A percentile compares a stretch with the other conserved stretches of the same genome.
Evolutionary conservation across 2,888 invertebrate genomes (phyloP).

Genomic region (Philereme transversata): DNA sequence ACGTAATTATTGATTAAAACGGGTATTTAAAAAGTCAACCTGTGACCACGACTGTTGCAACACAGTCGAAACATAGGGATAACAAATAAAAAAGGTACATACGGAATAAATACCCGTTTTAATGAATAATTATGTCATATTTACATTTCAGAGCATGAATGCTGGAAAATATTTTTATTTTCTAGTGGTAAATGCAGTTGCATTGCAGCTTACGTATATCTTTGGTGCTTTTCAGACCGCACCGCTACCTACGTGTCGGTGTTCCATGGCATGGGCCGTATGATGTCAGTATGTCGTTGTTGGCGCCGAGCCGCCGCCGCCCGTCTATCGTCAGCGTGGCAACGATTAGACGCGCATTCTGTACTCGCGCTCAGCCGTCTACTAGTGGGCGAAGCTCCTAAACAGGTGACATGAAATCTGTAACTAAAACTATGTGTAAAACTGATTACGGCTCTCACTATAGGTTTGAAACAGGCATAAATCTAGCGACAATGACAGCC

Average conservation of each 20-base stretch:
- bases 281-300: constrained; percentile 46
- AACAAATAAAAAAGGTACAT: too few species aligned
- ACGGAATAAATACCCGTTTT: too few species aligned
- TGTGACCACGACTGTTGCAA: too few species aligned
- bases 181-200: neutral
- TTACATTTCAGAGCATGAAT: too few species aligned
- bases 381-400: constrained; percentile 48
- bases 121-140: too few species aligned
- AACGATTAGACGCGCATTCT: constrained; percentile 44
- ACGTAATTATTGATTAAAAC: too few species aligned
- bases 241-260: constrained; percentile 58
- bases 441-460: too few species aligned
- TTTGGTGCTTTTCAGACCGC: constrained; percentile 46
- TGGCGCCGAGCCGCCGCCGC: constrained; percentile 62
- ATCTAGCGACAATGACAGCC: too few species aligned
- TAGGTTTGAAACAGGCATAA: too few species aligned
- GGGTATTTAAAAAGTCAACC: too few species aligned
- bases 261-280: constrained; percentile 60
- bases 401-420: constrained; percentile 4
- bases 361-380: constrained; percentile 49
- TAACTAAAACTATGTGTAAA: neutral
- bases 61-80: too few species aligned
- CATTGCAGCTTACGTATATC: neutral
- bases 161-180: too few species aligned
- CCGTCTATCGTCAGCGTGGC: constrained; percentile 51